Evolutionary conservation across 2,797 vertebrate genomes (phyloP).

Genomic region (Melanotaenia parkinsoni): DNA sequence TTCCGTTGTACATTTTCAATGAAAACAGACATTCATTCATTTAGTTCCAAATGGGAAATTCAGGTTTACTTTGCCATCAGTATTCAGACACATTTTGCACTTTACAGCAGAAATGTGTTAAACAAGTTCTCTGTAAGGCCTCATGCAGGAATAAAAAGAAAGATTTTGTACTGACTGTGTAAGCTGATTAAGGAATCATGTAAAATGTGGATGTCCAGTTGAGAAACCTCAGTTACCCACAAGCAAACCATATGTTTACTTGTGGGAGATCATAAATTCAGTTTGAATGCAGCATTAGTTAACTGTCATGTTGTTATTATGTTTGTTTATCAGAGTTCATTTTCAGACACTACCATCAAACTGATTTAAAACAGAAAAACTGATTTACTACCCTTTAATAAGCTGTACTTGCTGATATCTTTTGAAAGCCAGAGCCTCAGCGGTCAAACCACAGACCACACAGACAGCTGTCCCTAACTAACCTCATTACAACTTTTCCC

Average conservation of each 20-base stretch:
- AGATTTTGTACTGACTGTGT: not conserved
- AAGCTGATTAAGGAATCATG: not conserved
- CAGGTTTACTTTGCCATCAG: not conserved
- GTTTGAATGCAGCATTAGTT: not conserved
- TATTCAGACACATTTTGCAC: not conserved
- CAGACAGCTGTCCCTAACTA: not conserved
- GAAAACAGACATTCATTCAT: not conserved
- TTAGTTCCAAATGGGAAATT: not conserved
- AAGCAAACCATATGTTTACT: not conserved
- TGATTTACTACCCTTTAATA: not conserved
- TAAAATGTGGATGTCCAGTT: too few relatives aligned
- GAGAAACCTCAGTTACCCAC: not conserved
- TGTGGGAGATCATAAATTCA: not conserved
- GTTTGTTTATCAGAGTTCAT: too few relatives aligned
- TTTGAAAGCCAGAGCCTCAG: not conserved
- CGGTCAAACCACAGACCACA: slow-evolving; percentile 4
- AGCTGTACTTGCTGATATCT: not conserved
- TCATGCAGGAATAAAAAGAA: not conserved
- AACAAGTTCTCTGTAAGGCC: not conserved
- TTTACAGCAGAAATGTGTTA: not conserved
- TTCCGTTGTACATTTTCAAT: not conserved
- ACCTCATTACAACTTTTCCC: not conserved
- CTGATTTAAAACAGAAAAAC: not conserved
- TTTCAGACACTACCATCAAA: not conserved
- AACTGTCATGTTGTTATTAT: not conserved